phyloP scores from a whole-genome alignment of 2,113 vertebrate genomes.

The Gulo gulo region DNA sequence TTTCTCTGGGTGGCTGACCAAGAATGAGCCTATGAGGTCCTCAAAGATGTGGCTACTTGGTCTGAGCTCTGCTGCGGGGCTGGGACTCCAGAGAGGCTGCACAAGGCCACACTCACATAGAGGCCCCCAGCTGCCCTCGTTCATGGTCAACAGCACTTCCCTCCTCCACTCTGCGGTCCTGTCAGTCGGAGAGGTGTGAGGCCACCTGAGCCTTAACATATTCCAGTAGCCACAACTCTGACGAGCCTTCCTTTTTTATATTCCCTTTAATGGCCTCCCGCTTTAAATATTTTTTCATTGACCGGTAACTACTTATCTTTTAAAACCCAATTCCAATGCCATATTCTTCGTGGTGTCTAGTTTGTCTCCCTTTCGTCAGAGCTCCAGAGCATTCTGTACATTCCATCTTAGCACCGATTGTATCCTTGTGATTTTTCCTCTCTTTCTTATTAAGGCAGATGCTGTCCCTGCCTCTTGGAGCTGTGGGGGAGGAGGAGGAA shows the following conservation, averaged over 20 bases:
- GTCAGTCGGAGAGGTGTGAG: background rate
- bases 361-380: background rate
- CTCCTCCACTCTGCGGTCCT: background rate
- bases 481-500: accelerated
- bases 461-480: background rate
- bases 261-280: background rate
- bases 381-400: background rate
- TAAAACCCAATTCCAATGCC: background rate
- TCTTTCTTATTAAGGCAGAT: background rate
- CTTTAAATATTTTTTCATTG: background rate
- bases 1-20: background rate
- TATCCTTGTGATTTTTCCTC: background rate
- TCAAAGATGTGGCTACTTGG: background rate
- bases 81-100: background rate
- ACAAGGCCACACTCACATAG: background rate
- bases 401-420: background rate
- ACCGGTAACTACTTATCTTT: background rate
- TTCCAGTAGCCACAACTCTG: background rate
- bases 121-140: accelerated
- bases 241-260: background rate
- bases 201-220: background rate
- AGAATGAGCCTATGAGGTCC: background rate
- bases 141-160: no score
- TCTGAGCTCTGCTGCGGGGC: background rate
- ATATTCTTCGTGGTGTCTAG: background rate